Percentiles rank a stretch among this genome's conserved stretches.
Evolutionary conservation across 2,113 vertebrate genomes (phyloP).

Genomic region (Zosterops borbonicus): DNA sequence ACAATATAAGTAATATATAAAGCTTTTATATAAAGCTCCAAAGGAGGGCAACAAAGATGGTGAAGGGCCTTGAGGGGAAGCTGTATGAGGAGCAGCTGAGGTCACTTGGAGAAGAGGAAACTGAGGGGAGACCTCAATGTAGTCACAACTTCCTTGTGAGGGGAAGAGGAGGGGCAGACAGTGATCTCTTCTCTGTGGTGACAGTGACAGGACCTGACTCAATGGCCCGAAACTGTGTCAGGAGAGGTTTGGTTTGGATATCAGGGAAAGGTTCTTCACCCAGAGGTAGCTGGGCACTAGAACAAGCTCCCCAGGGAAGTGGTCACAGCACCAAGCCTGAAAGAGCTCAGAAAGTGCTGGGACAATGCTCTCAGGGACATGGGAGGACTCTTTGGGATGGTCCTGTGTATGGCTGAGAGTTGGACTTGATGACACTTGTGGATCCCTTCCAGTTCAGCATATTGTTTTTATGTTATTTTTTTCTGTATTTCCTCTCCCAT

Average conservation of each 20-base stretch:
- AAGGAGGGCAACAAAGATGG: no score
- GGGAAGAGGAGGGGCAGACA: background rate
- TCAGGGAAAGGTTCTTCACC: background rate
- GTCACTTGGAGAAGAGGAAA: background rate
- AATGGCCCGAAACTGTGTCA: fast-evolving
- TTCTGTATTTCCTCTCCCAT: background rate
- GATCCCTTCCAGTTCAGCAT: background rate
- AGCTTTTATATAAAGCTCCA: background rate
- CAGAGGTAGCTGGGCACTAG: background rate
- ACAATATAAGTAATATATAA: background rate
- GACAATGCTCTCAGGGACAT: background rate
- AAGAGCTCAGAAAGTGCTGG: background rate
- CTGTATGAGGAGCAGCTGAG: fast-evolving
- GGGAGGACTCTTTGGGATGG: background rate
- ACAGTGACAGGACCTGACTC: background rate
- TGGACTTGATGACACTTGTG: background rate
- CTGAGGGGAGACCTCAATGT: background rate
- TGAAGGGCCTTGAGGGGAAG: background rate
- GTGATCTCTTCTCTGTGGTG: background rate
- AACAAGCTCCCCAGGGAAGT: background rate
- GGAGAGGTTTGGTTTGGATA: background rate
- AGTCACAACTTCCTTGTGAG: background rate
- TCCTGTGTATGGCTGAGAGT: fast-evolving
- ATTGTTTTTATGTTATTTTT: background rate
- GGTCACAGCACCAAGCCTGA: background rate